Evolutionary conservation across 2,888 invertebrate species (phyloP).

Genomic region (Harmothoe impar): DNA sequence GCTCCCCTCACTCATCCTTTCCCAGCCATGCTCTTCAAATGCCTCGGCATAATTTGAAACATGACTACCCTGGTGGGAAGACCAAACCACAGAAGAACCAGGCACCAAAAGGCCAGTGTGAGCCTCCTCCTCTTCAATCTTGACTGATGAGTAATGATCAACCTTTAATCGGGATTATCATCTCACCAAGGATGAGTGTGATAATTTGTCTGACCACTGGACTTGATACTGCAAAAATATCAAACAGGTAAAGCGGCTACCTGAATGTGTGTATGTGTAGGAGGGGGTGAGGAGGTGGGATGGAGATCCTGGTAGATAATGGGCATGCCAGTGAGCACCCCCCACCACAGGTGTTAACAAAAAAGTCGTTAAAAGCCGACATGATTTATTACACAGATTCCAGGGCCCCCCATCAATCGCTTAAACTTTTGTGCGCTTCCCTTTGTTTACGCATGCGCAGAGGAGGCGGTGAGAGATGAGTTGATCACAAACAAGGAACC

Average conservation of each 20-base stretch:
- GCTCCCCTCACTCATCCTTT: not conserved
- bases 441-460: conserved; percentile 41
- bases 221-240: conserved; percentile 5
- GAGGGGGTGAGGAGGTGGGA: too few relatives aligned
- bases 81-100: not conserved
- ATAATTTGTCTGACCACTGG: conserved; percentile 2
- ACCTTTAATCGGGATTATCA: not conserved
- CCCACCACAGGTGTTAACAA: not conserved
- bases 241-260: not conserved
- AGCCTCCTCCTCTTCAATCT: not conserved
- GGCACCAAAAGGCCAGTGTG: not conserved
- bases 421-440: conserved; percentile 5
- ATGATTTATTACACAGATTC: conserved; percentile 20
- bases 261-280: too few relatives aligned
- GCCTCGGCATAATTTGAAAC: conserved; percentile 5
- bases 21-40: not conserved
- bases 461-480: conserved; percentile 12
- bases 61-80: not conserved
- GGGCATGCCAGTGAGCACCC: too few relatives aligned
- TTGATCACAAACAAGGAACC: not conserved
- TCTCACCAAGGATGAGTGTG: not conserved
- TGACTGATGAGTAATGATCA: not conserved
- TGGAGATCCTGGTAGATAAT: too few relatives aligned
- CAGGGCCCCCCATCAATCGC: conserved; percentile 44
- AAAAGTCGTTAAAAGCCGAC: conserved; percentile 22